Base-by-base conservation (phyloP, 23 tunicate species). In the Oikopleura dioica region DNA sequence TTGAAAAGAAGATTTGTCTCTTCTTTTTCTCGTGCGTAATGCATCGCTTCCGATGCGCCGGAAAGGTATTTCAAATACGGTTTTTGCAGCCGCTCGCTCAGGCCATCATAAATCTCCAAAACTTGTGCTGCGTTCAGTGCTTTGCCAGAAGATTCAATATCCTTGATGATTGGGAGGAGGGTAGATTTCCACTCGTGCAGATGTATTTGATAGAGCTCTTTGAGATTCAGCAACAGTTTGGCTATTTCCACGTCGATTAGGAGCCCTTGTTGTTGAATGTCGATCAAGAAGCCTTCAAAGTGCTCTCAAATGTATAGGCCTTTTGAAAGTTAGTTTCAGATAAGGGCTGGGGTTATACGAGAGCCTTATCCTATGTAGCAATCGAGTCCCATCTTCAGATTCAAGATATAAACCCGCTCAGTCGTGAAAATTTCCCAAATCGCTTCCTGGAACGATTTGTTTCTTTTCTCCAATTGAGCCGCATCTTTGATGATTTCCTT, bases 351-450 rank as follows among this genome's bases (percentile, higher is more conserved):
- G n/a, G n/a, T n/a, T n/a, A n/a, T n/a, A n/a, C n/a, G n/a, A n/a
- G n/a, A n/a, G n/a, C n/a, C n/a, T n/a, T n/a, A 21, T 16, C 30
- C 72, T 28, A 63, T 23, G 33, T 16, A 63, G 29, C 16, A 23
- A 2, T 63, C 72, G 30, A 63, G 16, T 63, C 30, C 72, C 16
- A 63, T 23, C 33, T 63, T 63, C 5, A 63, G 33, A 63, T 63
- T 63, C 72, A 63, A 63, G 2, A 63, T 63, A 63, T 63, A 63
- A 63, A 5, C 26, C 26, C 72, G 9, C 16, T 44, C 72, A 21
- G 72, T 16, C 2, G 72, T 63, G 26, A 63, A 63, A 63, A 63
- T 63, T 28, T 63, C 72, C 72, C 72, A 63, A 24, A 63, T 63
- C 2, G 72, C 72, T 63, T 63, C 72, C 26, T 63, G 72, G 29